Evolutionary conservation across 1,140 invertebrate genomes (phyloP), one percentile per base, ranked within the genome.

Genomic region (Hyposmocoma kahamanoa): DNA sequence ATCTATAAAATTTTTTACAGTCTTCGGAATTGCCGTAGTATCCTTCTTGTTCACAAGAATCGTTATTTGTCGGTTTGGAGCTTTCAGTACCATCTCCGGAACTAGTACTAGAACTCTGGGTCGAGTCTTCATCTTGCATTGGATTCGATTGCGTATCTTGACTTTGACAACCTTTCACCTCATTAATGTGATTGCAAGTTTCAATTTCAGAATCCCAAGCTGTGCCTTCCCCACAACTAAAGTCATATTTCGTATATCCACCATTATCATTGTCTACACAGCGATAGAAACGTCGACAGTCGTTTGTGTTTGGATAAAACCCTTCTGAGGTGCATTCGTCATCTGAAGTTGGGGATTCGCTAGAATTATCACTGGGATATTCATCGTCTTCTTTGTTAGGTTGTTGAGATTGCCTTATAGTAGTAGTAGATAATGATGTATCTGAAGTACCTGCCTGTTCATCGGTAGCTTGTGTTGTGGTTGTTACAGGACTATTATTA

Each of bases 1-100:
- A 94, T 44, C 92, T 87, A 59, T 93, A 93, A 62, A 92, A 93
- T 62, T 92, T 91, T 39, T 87, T 88, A 67, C 93, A 95, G 30
- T 90, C 79, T n/a, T 83, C 77, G 20, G 88, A 88, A 78, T 93
- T 75, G 4, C 90, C 88, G 66, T 89, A 92, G 60, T 90, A 94
- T 21, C 93, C 93, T 60, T 88, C 88, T 43, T 86, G 47, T 39
- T 61, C 38, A 65, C 84, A 87, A 22, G 34, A 56, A 48, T 70
- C 69, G 24, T 66, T 42, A 47, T 39, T 53, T n/a, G 30, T 32
- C 34, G 53, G 43, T 47, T 62, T 52, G 18, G 56, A 55, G 4
- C 45, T 62, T 30, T 62, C 59, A 30, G 59, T 64, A 6, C 57
- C 62, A 47, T 53, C 62, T 47, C 38, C 44, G 52, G 38, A 36